These are phyloP conservation scores for Tribolium freemani DNA, from an alignment of 2,888 invertebrate species.

Conservation along the genomic window DNA sequence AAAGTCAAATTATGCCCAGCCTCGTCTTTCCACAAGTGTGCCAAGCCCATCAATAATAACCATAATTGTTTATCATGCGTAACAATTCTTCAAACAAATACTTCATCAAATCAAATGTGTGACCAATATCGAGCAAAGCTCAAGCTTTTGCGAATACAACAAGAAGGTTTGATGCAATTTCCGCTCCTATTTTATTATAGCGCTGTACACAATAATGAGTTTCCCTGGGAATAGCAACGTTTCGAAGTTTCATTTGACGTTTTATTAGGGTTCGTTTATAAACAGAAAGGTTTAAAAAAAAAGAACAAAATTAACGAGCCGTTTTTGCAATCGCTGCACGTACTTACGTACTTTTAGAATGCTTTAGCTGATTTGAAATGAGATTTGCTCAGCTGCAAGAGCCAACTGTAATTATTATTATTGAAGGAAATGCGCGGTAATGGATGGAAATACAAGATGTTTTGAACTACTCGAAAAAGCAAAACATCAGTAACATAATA, in stretches of 20 bases:
- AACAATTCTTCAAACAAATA: background rate
- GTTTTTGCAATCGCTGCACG: slow-evolving; percentile 11
- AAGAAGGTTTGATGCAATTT: slow-evolving; percentile 28
- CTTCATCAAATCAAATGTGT: background rate
- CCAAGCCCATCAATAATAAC: slow-evolving; percentile 31
- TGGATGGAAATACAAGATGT: background rate
- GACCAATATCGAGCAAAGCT: background rate
- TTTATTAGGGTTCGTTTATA: slow-evolving; percentile 34
- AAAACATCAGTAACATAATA: background rate
- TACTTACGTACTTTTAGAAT: background rate
- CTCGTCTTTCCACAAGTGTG: background rate
- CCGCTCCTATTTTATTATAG: slow-evolving; percentile 23
- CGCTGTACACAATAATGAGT: slow-evolving; percentile 26
- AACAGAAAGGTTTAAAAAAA: slow-evolving; percentile 19
- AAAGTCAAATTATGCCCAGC: slow-evolving; percentile 27
- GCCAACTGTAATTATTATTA: background rate
- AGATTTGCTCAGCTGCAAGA: background rate
- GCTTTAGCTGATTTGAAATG: background rate
- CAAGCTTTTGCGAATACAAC: background rate
- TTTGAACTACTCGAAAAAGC: background rate
- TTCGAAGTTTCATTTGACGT: slow-evolving; percentile 22
- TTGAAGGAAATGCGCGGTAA: background rate
- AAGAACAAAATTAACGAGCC: slow-evolving; percentile 8
- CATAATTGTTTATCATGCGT: slow-evolving; percentile 3
- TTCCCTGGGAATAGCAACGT: slow-evolving; percentile 13